These are phyloP conservation scores for Baronia brevicornis DNA, from an alignment of 2,888 invertebrate species.

Conservation along the genomic window DNA sequence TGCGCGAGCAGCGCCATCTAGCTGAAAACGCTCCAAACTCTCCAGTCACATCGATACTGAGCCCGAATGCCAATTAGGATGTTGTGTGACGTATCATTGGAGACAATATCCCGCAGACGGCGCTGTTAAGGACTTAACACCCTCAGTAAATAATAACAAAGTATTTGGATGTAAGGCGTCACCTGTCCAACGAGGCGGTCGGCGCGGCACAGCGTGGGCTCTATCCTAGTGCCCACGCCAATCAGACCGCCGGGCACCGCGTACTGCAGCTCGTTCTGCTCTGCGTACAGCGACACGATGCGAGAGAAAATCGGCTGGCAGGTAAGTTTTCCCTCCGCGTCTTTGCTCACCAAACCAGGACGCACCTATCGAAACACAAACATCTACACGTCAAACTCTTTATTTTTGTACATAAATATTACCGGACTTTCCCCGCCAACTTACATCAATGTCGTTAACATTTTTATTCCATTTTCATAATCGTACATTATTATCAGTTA, in stretches of 20 bases:
- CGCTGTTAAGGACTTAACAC: no score
- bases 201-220: constrained; percentile 98
- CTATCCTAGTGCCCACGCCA: constrained; percentile 99
- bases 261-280: constrained; percentile 98
- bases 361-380: constrained; percentile 71
- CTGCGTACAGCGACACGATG: constrained; percentile 97
- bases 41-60: no score
- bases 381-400: background rate
- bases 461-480: no score
- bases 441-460: no score
- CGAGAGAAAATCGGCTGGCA: constrained; percentile 97
- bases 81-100: no score
- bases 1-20: no score
- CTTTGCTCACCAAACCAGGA: constrained; percentile 98
- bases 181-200: constrained; percentile 98
- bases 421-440: no score
- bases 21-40: no score
- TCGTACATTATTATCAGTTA: no score
- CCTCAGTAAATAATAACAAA: constrained; percentile 2
- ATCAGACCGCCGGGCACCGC: constrained; percentile 99
- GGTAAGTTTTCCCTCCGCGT: constrained; percentile 94
- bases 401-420: no score
- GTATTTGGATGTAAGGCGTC: constrained; percentile 1
- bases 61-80: no score
- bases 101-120: no score